phyloP scores from a whole-genome alignment of 2,888 invertebrate genomes.

The Notodonta ziczac region DNA sequence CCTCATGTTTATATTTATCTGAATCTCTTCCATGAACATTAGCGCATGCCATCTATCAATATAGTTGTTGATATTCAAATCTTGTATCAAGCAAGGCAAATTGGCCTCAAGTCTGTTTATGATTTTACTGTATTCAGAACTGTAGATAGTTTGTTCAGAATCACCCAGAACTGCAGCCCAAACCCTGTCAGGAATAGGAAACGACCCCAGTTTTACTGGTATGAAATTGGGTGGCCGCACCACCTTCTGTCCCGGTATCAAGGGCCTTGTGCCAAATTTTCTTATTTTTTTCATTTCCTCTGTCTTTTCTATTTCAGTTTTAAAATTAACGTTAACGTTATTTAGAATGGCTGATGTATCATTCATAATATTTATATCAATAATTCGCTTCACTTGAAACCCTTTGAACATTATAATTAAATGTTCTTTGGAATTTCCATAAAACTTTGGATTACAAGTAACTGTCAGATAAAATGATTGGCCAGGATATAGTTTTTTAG shows the following conservation, averaged over 20 bases:
- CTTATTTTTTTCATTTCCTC: slow-evolving; percentile 55
- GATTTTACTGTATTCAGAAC: slow-evolving; percentile 60
- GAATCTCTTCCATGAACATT: slow-evolving; percentile 93
- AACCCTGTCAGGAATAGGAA: slow-evolving; percentile 76
- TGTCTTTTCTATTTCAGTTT: slow-evolving; percentile 41
- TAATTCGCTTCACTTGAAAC: slow-evolving; percentile 85
- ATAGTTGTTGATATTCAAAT: slow-evolving; percentile 85
- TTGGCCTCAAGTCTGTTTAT: slow-evolving; percentile 65
- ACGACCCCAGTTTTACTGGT: slow-evolving; percentile 75
- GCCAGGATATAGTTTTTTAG: slow-evolving; percentile 65
- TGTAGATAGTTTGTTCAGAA: slow-evolving; percentile 59
- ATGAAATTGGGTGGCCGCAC: slow-evolving; percentile 85
- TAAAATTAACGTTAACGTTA: slow-evolving; percentile 20
- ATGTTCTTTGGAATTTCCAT: slow-evolving; percentile 86
- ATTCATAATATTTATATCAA: slow-evolving; percentile 80
- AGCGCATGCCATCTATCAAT: slow-evolving; percentile 88
- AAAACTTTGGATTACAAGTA: slow-evolving; percentile 83
- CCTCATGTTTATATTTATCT: slow-evolving; percentile 86
- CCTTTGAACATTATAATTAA: slow-evolving; percentile 85
- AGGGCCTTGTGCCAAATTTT: slow-evolving; percentile 38
- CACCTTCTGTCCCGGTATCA: slow-evolving; percentile 83
- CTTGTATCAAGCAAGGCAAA: slow-evolving; percentile 80
- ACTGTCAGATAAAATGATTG: slow-evolving; percentile 73
- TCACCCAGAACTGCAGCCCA: slow-evolving; percentile 73
- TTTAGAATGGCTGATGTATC: slow-evolving; percentile 19